Conservation (phyloP, 2,113 vertebrate genomes). For the Tenrec ecaudatus region DNA sequence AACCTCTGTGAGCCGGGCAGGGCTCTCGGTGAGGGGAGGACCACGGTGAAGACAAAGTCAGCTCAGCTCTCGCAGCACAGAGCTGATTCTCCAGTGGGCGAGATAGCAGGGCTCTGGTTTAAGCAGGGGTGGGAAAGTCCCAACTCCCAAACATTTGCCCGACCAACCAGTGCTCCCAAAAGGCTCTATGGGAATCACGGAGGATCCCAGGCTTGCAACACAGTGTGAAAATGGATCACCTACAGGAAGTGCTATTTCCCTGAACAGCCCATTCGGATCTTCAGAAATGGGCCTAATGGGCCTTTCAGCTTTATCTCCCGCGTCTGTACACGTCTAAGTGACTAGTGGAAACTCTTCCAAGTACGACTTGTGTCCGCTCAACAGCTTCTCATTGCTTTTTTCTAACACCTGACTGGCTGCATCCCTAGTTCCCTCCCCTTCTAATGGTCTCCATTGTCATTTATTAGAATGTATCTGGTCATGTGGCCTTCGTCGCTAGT, state of each 20-base stretch:
- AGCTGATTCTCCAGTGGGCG: background rate
- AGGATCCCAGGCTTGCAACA: background rate
- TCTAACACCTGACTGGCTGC: background rate
- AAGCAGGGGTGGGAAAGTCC: fast-evolving
- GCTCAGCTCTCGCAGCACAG: background rate
- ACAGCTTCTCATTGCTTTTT: background rate
- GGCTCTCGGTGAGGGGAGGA: background rate
- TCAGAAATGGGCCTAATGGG: background rate
- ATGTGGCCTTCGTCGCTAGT: background rate
- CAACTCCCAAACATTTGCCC: background rate
- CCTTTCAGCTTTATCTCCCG: background rate
- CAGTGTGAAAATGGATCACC: background rate
- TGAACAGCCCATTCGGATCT: background rate
- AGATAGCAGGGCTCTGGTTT: background rate
- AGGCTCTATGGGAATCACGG: fast-evolving
- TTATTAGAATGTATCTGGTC: background rate
- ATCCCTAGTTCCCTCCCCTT: background rate
- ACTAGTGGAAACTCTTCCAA: background rate
- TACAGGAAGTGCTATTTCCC: background rate
- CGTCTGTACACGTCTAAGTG: background rate
- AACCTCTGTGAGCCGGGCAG: fast-evolving
- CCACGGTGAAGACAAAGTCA: background rate
- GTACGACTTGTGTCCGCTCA: background rate
- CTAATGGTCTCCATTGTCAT: background rate
- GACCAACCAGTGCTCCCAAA: no score